Evolutionary conservation across 2,888 invertebrate species (phyloP), one percentile per base, ranked within the genome.

Genomic region (Zele albiditarsus): DNA sequence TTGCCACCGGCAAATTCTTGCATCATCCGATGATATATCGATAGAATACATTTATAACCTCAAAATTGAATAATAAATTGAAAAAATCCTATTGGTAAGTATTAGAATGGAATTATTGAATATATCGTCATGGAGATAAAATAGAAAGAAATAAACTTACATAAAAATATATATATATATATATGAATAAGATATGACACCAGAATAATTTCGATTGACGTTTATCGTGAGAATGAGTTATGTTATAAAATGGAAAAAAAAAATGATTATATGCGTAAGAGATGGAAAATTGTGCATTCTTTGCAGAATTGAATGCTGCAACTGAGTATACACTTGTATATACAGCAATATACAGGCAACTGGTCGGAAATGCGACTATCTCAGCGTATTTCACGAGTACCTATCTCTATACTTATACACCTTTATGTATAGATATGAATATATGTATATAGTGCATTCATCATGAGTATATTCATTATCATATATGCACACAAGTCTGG

Each of bases 381-480:
- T 38, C 12, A 12, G 38, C 10, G 38, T 38, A 4, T 38, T 38
- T 38, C 10, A 12, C 12, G 38, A 38, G 10, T 8, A 38, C 10
- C 10, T 8, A 38, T 2, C 38, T 38, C 38, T 46, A 46, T 46
- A 46, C 46, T 4, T 46, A 46, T 46, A 46, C 46, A 46, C 46
- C 46, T 46, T n/a, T n/a, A 46, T 46, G n/a, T 46, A n/a, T n/a
- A n/a, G 46, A n/a, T 46, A 46, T 46, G n/a, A n/a, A 46, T n/a
- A 46, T 46, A 46, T 46, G n/a, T n/a, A 46, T 46, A 46, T 16
- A n/a, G n/a, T 1, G 3, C 10, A 46, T 46, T n/a, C n/a, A 46
- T 46, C n/a, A 3, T n/a, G n/a, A n/a, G 46, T 46, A 12, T 46
- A 46, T 46, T 46, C 46, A 46, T 46, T 46, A 46, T 46, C n/a